Conservation (phyloP, 1,140 invertebrate genomes). For the Pissodes strobi region DNA sequence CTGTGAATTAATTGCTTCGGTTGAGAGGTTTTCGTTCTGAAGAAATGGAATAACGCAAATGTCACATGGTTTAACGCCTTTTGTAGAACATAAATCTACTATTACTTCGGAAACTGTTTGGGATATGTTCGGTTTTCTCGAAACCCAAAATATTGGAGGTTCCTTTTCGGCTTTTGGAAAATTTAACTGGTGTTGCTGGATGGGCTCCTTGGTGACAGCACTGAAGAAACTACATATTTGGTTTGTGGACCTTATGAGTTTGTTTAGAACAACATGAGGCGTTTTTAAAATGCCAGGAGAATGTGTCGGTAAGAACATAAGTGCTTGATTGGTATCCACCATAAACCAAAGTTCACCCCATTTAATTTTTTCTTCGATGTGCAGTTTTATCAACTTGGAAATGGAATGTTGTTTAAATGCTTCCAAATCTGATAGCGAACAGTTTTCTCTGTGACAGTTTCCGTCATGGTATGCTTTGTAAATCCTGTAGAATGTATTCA, state of each 20-base stretch:
- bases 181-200: constrained; percentile 37
- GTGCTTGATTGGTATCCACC: constrained; percentile 55
- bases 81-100: constrained; percentile 52
- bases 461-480: constrained; percentile 44
- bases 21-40: constrained; percentile 40
- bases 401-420: constrained; percentile 21
- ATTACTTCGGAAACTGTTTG: constrained; percentile 47
- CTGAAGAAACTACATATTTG: constrained; percentile 52
- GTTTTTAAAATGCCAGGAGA: constrained; percentile 51
- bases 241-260: constrained; percentile 52
- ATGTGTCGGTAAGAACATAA: constrained; percentile 53
- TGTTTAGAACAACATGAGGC: constrained; percentile 48
- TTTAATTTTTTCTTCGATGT: constrained; percentile 13
- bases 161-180: constrained; percentile 35
- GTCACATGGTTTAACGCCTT: constrained; percentile 54
- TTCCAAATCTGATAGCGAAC: constrained; percentile 19
- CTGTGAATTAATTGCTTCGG: constrained; percentile 48
- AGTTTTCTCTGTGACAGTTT: constrained; percentile 36
- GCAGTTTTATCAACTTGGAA: constrained; percentile 12
- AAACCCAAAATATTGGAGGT: constrained; percentile 53
- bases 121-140: constrained; percentile 32
- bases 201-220: constrained; percentile 49
- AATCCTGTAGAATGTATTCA: constrained; percentile 45
- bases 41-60: constrained; percentile 54
- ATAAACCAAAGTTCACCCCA: constrained; percentile 55